phyloP scores from a whole-genome alignment of 23 tunicate species.

The Trididemnum clinides region DNA sequence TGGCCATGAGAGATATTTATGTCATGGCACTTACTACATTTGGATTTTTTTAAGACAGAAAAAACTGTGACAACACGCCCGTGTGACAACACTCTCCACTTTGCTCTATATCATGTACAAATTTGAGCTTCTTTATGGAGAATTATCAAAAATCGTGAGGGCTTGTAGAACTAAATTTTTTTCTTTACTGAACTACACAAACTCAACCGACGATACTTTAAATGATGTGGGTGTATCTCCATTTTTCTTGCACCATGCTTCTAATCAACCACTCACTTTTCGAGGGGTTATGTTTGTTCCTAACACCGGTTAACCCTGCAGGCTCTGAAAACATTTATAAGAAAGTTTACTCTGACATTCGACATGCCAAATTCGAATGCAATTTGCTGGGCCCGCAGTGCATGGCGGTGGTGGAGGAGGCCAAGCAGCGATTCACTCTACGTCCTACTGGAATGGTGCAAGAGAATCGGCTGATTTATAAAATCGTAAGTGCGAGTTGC shows the following conservation, averaged over 20 bases:
- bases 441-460: constrained; percentile 75
- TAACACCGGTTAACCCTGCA: neutral
- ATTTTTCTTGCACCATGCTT: neutral
- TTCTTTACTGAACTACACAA: too few relatives aligned
- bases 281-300: neutral
- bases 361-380: constrained; percentile 69
- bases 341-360: constrained; percentile 45
- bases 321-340: constrained; percentile 16
- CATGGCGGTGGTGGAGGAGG: constrained; percentile 67
- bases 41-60: too few relatives aligned
- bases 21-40: too few relatives aligned
- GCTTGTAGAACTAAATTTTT: too few relatives aligned
- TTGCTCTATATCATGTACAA: too few relatives aligned
- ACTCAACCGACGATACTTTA: too few relatives aligned
- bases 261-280: neutral
- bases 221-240: too few relatives aligned
- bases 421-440: constrained; percentile 50
- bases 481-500: constrained; percentile 37
- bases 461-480: constrained; percentile 66
- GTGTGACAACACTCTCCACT: too few relatives aligned
- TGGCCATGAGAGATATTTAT: too few relatives aligned
- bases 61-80: too few relatives aligned
- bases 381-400: constrained; percentile 47
- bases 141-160: too few relatives aligned
- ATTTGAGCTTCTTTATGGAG: too few relatives aligned